These are phyloP conservation scores for Drosophila atroscutellata DNA, from an alignment of 2,888 invertebrate species.

Conservation along the genomic window DNA sequence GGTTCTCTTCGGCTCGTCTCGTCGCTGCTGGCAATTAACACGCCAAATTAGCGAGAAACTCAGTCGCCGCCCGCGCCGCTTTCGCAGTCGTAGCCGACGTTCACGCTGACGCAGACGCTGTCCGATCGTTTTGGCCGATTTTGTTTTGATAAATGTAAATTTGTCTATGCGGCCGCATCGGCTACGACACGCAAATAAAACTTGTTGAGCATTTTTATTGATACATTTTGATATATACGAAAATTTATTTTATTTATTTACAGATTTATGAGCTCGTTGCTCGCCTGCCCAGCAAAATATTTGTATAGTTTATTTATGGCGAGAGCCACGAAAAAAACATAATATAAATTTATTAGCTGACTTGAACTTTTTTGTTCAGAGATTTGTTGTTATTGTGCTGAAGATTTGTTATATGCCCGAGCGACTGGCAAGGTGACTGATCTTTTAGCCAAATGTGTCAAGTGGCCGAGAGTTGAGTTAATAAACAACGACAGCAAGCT, in stretches of 20 bases:
- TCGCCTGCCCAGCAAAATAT: slow-evolving; percentile 61
- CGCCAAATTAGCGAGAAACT: slow-evolving; percentile 74
- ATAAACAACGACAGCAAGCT: slow-evolving; percentile 41
- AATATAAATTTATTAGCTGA: slow-evolving; percentile 70
- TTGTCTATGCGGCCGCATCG: slow-evolving; percentile 48
- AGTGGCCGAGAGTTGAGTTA: slow-evolving; percentile 57
- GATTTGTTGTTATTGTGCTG: slow-evolving; percentile 34
- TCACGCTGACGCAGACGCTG: slow-evolving; percentile 20
- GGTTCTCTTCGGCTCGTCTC: slow-evolving; percentile 31
- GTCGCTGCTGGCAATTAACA: slow-evolving; percentile 70
- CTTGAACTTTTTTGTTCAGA: slow-evolving; percentile 56
- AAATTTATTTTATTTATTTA: slow-evolving; percentile 77
- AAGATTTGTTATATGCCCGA: slow-evolving; percentile 49
- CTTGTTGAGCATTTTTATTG: slow-evolving; percentile 80
- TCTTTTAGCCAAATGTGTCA: slow-evolving; percentile 74
- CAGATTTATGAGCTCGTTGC: slow-evolving; percentile 76
- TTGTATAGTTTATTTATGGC: slow-evolving; percentile 75
- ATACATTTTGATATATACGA: slow-evolving; percentile 76
- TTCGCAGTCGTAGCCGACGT: slow-evolving; percentile 11
- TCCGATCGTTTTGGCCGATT: slow-evolving; percentile 41
- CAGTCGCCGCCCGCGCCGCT: slow-evolving; percentile 27
- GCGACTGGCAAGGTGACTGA: slow-evolving; percentile 70
- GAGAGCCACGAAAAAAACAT: slow-evolving; percentile 40
- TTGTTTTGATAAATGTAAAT: slow-evolving; percentile 65
- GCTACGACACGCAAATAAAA: slow-evolving; percentile 58